These are phyloP conservation scores for Vanacampus margaritifer DNA, from an alignment of 2,113 vertebrate genomes.

Conservation along the genomic window DNA sequence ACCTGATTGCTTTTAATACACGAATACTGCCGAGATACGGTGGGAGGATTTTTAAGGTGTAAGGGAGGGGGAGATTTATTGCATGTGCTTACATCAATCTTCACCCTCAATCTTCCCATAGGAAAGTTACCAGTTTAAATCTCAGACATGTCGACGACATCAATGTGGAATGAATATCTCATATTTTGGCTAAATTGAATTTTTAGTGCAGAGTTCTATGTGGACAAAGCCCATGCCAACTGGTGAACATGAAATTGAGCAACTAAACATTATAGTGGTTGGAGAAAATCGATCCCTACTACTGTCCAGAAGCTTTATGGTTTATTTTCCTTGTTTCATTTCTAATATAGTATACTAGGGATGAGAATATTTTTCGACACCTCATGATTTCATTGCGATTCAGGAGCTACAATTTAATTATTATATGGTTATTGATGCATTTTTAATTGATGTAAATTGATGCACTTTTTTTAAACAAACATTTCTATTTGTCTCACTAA, in stretches of 20 bases:
- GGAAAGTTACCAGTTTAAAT: slow-evolving; percentile 64
- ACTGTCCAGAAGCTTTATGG: too few species aligned
- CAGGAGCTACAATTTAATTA: too few species aligned
- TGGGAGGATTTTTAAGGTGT: slow-evolving; percentile 41
- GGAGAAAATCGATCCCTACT: neutral
- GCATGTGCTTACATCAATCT: slow-evolving; percentile 34
- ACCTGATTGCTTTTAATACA: slow-evolving; percentile 65
- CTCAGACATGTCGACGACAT: slow-evolving; percentile 60
- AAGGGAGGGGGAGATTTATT: slow-evolving; percentile 58
- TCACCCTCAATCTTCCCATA: slow-evolving; percentile 27
- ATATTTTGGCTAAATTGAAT: slow-evolving; percentile 67
- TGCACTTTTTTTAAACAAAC: too few species aligned
- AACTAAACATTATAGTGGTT: neutral
- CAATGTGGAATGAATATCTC: slow-evolving; percentile 70
- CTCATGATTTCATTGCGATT: too few species aligned
- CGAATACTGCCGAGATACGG: slow-evolving; percentile 28
- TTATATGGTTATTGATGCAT: too few species aligned
- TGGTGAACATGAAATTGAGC: slow-evolving; percentile 10
- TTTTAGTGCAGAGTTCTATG: slow-evolving; percentile 34
- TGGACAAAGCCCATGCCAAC: slow-evolving; percentile 4
- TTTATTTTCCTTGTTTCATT: too few species aligned
- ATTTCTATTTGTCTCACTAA: too few species aligned
- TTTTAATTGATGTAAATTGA: too few species aligned
- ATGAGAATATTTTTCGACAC: too few species aligned
- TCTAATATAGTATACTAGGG: too few species aligned